phyloP scores from a whole-genome alignment of 1,140 invertebrate genomes.

The Drosophila pruinosa region DNA sequence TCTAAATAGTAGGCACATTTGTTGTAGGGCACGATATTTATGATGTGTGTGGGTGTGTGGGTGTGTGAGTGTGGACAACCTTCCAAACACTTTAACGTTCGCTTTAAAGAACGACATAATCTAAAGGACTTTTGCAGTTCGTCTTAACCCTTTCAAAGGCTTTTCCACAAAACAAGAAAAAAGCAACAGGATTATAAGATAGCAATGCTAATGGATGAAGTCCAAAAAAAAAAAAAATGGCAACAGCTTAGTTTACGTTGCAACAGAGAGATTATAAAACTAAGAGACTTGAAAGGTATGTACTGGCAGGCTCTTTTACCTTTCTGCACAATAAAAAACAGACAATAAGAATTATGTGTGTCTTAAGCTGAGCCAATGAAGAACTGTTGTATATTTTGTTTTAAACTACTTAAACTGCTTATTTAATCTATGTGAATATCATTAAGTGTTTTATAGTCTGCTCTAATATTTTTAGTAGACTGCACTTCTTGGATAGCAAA shows the following conservation, averaged over 20 bases:
- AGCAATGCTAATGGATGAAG: not conserved
- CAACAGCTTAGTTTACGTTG: not conserved
- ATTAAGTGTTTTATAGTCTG: too few species aligned
- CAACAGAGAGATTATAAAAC: not conserved
- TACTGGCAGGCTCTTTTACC: not conserved
- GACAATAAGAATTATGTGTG: not conserved
- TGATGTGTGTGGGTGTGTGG: conserved; percentile 20
- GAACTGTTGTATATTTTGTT: too few species aligned
- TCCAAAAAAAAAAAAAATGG: not conserved
- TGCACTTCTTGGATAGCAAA: too few species aligned
- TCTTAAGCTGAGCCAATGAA: too few species aligned
- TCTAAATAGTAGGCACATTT: conserved; percentile 25
- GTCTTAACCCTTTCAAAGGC: not conserved
- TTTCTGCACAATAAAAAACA: not conserved
- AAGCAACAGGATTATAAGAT: not conserved
- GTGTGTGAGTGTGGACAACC: not conserved
- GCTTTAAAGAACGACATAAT: not conserved
- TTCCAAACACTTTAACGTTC: not conserved
- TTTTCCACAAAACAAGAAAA: not conserved
- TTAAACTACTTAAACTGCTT: too few species aligned
- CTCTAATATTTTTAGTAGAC: too few species aligned
- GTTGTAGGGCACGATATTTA: conserved; percentile 49
- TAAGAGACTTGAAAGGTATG: not conserved
- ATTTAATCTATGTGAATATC: too few species aligned
- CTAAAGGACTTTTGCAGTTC: not conserved